Conservation (phyloP, 2,888 invertebrate species). For the Agonopterix subpropinquella region DNA sequence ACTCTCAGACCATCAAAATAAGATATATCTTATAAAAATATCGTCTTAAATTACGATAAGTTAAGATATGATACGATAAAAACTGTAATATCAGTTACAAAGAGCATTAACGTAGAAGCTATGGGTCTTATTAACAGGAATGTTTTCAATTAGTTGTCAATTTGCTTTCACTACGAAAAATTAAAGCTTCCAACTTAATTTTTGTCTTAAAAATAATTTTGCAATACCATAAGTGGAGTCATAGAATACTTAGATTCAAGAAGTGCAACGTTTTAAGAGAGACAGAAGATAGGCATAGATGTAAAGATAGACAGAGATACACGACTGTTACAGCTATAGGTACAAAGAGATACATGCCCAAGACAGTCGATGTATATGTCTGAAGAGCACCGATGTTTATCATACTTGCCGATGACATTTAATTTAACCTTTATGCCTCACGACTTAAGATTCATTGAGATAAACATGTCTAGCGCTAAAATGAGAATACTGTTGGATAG, state of each 20-base stretch:
- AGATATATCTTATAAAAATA: conserved; percentile 11
- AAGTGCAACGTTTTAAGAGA: conserved; percentile 8
- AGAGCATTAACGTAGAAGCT: conserved; percentile 9
- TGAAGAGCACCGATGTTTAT: too few relatives aligned
- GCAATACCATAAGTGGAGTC: conserved; percentile 18
- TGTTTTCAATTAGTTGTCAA: conserved; percentile 14
- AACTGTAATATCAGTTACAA: conserved; percentile 36
- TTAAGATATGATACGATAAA: conserved; percentile 13
- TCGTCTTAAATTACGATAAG: conserved; percentile 14
- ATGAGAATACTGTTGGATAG: conserved; percentile 6
- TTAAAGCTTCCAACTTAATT: conserved; percentile 19
- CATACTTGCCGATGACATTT: too few relatives aligned
- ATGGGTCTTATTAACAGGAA: conserved; percentile 18
- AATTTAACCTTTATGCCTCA: too few relatives aligned
- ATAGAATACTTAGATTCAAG: neutral
- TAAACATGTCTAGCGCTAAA: neutral
- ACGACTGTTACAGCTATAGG: too few relatives aligned
- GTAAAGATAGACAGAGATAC: too few relatives aligned
- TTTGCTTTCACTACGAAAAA: conserved; percentile 15
- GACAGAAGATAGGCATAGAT: conserved; percentile 10
- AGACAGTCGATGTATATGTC: too few relatives aligned
- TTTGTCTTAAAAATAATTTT: conserved; percentile 13
- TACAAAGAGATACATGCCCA: too few relatives aligned
- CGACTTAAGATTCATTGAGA: too few relatives aligned
- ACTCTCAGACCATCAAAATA: conserved; percentile 22